phyloP scores from a whole-genome alignment of 2,797 vertebrate genomes.

The Phylloscopus collybita region DNA sequence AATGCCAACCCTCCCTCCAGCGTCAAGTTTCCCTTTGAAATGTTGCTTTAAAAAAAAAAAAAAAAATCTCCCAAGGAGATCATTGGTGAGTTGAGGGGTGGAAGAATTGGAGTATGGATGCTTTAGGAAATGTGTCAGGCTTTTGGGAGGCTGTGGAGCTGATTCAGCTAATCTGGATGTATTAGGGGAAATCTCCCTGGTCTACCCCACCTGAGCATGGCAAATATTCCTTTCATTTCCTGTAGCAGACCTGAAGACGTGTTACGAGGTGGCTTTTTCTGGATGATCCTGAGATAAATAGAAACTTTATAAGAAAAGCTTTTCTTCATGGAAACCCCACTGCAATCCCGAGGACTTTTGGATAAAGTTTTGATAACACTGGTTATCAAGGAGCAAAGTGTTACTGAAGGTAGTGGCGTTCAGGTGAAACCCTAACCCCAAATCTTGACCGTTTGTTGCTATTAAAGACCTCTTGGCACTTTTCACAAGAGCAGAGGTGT shows the following conservation, averaged over 20 bases:
- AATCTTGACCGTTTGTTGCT: conserved; percentile 20
- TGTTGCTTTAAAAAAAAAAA: neutral
- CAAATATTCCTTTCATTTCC: conserved; percentile 52
- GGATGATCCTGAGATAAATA: neutral
- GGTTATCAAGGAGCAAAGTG: neutral
- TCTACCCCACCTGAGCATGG: neutral
- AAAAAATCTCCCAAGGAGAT: neutral
- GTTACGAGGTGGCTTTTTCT: neutral
- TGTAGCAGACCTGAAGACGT: neutral
- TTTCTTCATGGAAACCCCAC: neutral
- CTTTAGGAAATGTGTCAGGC: conserved; percentile 3
- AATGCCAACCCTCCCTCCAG: neutral
- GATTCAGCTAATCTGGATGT: conserved; percentile 21
- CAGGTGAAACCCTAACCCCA: conserved; percentile 19
- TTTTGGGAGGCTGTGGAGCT: neutral
- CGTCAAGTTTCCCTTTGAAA: neutral
- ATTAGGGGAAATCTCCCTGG: neutral
- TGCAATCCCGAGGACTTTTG: neutral
- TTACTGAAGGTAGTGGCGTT: rapidly evolving
- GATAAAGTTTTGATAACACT: neutral
- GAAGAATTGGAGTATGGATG: neutral
- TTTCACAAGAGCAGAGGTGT: conserved; percentile 62
- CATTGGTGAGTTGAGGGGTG: neutral
- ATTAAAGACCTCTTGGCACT: conserved; percentile 53
- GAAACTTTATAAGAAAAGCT: neutral